Evolutionary conservation across 2,113 vertebrate genomes (phyloP), one percentile per base, ranked within the genome.

Genomic region (Sebastes schlegelii): DNA sequence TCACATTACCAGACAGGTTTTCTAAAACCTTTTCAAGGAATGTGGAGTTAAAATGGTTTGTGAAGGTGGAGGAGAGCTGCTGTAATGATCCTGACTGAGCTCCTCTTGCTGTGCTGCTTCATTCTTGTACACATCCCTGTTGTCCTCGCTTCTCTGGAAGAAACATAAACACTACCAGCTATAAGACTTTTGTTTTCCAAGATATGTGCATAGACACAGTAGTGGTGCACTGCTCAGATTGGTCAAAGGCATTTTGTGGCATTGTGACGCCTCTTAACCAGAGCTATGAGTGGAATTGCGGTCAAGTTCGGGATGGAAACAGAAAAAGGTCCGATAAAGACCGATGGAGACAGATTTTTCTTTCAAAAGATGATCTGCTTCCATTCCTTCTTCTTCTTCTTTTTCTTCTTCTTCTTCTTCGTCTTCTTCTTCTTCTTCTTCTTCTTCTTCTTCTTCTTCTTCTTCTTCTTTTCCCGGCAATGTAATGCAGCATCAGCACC

Each of bases 111-210:
- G 92, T 91, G 94, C 71, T 85, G 83, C 86, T 92, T 91, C 93
- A 93, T 92, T 92, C 89, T 92, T 95, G 91, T 95, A 93, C 93
- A 94, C 74, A 91, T 94, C 92, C 84, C 88, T 95, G 95, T 93
- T 93, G 92, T 96, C 92, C 93, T 92, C 80, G 89, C 86, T 90
- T 34, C 34, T 95, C 89, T 95, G 95, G 94, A 92, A 91, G 92
- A 95, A 94, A 93, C 89, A 95, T 90, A 92, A 93, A 93, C 92
- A 79, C 57, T 46, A 65, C 65, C 54, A 74, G 86, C 78, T 78
- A 63, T 23, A 82, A 42, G 48, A 54, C 6, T 65, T 81, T 66
- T 13, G 1, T 26, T 40, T 17, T 62, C 13, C 14, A 17, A 16
- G 6, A 40, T 17, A 9, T 62, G 3, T 42, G 55, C 10, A 9